Evolutionary conservation across 1,140 invertebrate genomes (phyloP).

Genomic region (Chymomyza costata): DNA sequence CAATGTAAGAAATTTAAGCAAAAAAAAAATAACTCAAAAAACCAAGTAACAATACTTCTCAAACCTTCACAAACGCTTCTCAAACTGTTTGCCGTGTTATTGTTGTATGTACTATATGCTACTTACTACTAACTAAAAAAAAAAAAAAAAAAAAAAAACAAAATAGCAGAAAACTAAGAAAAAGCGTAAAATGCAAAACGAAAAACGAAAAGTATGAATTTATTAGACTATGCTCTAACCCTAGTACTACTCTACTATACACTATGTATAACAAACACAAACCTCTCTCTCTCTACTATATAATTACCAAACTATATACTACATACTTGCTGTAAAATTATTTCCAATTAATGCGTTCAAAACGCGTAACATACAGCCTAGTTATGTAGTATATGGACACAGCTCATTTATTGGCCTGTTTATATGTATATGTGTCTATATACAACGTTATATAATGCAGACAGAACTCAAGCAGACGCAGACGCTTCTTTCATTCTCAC

Average conservation of each 20-base stretch:
- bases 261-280: conserved; percentile 14
- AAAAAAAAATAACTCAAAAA: conserved; percentile 12
- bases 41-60: conserved; percentile 33
- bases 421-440: conserved; percentile 12
- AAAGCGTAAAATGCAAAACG: conserved; percentile 32
- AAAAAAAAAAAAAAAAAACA: conserved; percentile 10
- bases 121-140: neutral
- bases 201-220: conserved; percentile 65
- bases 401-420: too few relatives aligned
- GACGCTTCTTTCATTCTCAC: conserved; percentile 63
- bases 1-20: conserved; percentile 7
- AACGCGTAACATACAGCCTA: conserved; percentile 1
- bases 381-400: too few relatives aligned
- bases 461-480: conserved; percentile 21
- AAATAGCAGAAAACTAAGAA: conserved; percentile 1
- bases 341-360: conserved; percentile 28
- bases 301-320: conserved; percentile 7
- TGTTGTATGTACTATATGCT: conserved; percentile 24
- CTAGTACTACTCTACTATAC: conserved; percentile 18
- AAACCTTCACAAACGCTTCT: conserved; percentile 40
- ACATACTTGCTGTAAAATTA: conserved; percentile 51
- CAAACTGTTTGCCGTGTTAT: conserved; percentile 41
- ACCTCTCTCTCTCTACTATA: conserved; percentile 2
- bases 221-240: conserved; percentile 52
- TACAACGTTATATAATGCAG: neutral